Evolutionary conservation across 2,888 invertebrate species (phyloP).

Genomic region (Morpho helenor): DNA sequence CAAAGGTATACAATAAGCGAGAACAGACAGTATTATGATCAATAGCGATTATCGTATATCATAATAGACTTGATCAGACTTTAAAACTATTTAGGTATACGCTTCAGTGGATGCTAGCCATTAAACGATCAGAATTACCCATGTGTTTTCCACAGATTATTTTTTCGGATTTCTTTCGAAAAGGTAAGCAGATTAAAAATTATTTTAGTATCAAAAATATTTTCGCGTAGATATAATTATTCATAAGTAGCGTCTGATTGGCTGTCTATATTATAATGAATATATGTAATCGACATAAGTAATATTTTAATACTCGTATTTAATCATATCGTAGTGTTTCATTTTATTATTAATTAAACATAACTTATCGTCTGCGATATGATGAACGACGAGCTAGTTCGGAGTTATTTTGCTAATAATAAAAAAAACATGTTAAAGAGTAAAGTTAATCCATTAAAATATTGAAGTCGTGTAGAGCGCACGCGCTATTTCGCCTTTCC

Average conservation of each 20-base stretch:
- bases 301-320: conserved; percentile 19
- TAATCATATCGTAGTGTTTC: conserved; percentile 16
- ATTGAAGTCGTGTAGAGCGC: conserved; percentile 49
- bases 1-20: no score
- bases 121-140: conserved; percentile 6
- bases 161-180: conserved; percentile 15
- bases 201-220: conserved; percentile 28
- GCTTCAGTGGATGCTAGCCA: conserved; percentile 10
- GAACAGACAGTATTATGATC: no score
- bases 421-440: conserved; percentile 13
- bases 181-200: conserved; percentile 23
- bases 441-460: conserved; percentile 21
- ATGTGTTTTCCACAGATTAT: conserved; percentile 3
- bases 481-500: conserved; percentile 70
- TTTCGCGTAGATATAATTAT: conserved; percentile 29
- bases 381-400: conserved; percentile 14
- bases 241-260: conserved; percentile 41
- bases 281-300: conserved; percentile 25
- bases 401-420: conserved; percentile 26
- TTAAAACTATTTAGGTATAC: background rate
- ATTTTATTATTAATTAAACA: conserved; percentile 6
- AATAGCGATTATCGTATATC: no score
- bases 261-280: conserved; percentile 44
- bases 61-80: no score
- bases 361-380: conserved; percentile 10